phyloP scores from a whole-genome alignment of 2,113 vertebrate genomes.

The Oriolus oriolus region DNA sequence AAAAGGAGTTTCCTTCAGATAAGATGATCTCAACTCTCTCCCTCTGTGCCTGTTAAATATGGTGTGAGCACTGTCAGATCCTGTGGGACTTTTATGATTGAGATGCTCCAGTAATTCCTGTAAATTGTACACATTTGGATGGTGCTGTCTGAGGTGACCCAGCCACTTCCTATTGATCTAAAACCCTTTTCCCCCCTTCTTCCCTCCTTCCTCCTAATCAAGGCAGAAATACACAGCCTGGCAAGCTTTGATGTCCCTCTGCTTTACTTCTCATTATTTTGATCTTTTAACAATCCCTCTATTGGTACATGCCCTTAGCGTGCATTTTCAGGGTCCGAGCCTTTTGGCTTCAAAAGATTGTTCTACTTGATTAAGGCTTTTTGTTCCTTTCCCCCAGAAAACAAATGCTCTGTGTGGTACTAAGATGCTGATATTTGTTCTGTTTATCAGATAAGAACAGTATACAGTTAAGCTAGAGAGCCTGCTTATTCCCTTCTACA shows the following conservation, averaged over 20 bases:
- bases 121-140: slow-evolving; percentile 43
- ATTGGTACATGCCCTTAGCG: background rate
- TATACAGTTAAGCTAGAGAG: background rate
- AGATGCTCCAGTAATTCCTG: slow-evolving; percentile 11
- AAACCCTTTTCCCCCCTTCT: background rate
- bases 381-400: background rate
- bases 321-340: background rate
- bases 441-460: background rate
- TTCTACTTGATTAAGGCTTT: background rate
- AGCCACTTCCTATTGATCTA: slow-evolving; percentile 54
- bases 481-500: background rate
- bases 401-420: background rate
- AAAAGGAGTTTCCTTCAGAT: slow-evolving; percentile 56
- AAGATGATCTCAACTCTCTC: background rate
- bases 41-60: slow-evolving; percentile 49
- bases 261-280: slow-evolving; percentile 51
- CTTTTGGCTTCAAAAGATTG: slow-evolving; percentile 28
- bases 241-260: slow-evolving; percentile 57
- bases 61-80: slow-evolving; percentile 28
- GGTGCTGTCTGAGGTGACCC: background rate
- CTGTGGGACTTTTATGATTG: slow-evolving; percentile 29
- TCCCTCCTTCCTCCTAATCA: slow-evolving; percentile 34
- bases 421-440: background rate
- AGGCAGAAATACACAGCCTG: slow-evolving; percentile 32
- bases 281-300: slow-evolving; percentile 46